Conservation (phyloP, 2,113 vertebrate species). For the Albula glossodonta region DNA sequence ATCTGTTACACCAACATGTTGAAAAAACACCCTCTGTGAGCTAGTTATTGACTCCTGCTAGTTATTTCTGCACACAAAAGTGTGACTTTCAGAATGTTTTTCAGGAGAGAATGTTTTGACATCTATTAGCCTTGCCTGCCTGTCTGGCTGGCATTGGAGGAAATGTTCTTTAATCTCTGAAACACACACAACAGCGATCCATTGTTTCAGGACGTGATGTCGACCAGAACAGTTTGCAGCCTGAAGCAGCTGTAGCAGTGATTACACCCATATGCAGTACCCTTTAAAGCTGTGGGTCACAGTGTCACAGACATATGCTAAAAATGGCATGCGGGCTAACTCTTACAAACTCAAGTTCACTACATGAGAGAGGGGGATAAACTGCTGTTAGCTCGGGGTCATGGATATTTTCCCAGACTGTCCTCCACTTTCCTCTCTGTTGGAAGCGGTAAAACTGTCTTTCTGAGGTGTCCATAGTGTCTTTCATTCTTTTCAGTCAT, state of each 20-base stretch:
- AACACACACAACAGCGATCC: background rate
- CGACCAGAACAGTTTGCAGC: slow-evolving; percentile 17
- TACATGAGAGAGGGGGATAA: slow-evolving; percentile 46
- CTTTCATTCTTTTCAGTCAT: slow-evolving; percentile 52
- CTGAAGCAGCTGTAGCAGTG: slow-evolving; percentile 40
- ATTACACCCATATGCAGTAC: slow-evolving; percentile 51
- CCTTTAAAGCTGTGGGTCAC: slow-evolving; percentile 49
- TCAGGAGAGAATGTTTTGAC: background rate
- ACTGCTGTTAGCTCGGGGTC: slow-evolving; percentile 47
- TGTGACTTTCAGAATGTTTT: background rate
- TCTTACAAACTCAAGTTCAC: slow-evolving; percentile 55
- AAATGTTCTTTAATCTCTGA: background rate
- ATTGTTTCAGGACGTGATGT: slow-evolving; percentile 4
- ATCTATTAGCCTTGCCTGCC: background rate
- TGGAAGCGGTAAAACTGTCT: slow-evolving; percentile 56
- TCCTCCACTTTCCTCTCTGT: slow-evolving; percentile 45
- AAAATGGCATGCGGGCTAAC: slow-evolving; percentile 50
- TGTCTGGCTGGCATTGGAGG: background rate
- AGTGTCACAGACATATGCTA: slow-evolving; percentile 47
- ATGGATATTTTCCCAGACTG: slow-evolving; percentile 48
- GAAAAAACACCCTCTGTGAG: too few species aligned
- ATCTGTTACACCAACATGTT: too few species aligned
- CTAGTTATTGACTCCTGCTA: too few species aligned
- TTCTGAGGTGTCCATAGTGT: slow-evolving; percentile 10
- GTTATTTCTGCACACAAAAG: background rate